Evolutionary conservation across 2,797 vertebrate genomes (phyloP), one percentile per base, ranked within the genome.

Genomic region (Scarus forsteni): DNA sequence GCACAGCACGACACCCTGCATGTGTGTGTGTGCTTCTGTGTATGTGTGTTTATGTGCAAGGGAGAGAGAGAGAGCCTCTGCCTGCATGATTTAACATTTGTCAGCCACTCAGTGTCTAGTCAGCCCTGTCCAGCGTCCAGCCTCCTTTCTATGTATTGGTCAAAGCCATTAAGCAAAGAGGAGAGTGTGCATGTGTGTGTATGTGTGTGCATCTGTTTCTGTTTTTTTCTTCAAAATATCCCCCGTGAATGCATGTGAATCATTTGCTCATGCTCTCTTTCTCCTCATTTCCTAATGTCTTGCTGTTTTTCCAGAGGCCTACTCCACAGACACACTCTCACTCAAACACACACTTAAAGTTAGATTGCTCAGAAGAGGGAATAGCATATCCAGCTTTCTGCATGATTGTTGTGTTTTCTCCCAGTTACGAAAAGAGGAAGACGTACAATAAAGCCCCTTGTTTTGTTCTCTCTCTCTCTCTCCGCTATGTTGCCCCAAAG

Each of bases 41-140:
- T 61, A 64, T 51, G 71, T 56, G 56, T 60, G 70, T 43, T 66
- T 52, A 60, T 44, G 61, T 64, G 75, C 44, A 62, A 44, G 38
- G 66, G 48, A 61, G 66, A 66, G 68, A 69, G 80, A 79, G 81
- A 69, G 77, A 77, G 74, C 46, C 75, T 80, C 81, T 90, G 88
- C 89, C 86, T 90, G 89, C 89, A 89, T 91, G 88, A 92, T 93
- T 92, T 93, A 90, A 92, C 86, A 92, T 91, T 90, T 88, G 87
- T 90, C 90, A 91, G 91, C 86, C 88, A 87, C 89, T 91, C 90
- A 90, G 83, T 88, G 84, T 91, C 88, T 89, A 83, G 85, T 87
- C 88, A 88, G 88, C 88, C 81, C 88, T 86, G 88, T 89, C 84
- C 84, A 75, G 84, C 73, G 79, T 87, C 75, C 79, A 83, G 66